phyloP scores from a whole-genome alignment of 1,140 invertebrate genomes.

The Brachionus koreanus region DNA sequence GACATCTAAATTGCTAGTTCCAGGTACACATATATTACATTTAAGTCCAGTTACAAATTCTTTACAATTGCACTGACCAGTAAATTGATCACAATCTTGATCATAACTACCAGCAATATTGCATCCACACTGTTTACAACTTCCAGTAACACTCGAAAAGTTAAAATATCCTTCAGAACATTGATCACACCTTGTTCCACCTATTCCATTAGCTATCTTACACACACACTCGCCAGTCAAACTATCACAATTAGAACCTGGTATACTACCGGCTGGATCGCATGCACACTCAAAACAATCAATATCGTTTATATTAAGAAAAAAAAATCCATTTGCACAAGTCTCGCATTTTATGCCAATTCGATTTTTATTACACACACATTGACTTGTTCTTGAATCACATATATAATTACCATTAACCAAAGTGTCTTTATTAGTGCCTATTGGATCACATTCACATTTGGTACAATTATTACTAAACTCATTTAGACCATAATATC shows the following conservation, averaged over 20 bases:
- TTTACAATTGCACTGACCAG: slow-evolving; percentile 46
- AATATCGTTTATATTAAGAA: slow-evolving; percentile 45
- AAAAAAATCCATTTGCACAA: slow-evolving; percentile 72
- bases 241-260: slow-evolving; percentile 86
- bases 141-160: slow-evolving; percentile 66
- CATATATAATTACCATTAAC: slow-evolving; percentile 7
- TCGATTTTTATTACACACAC: slow-evolving; percentile 91
- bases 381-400: slow-evolving; percentile 69
- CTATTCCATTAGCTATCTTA: slow-evolving; percentile 69
- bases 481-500: not conserved
- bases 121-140: slow-evolving; percentile 81
- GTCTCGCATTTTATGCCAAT: slow-evolving; percentile 84
- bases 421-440: slow-evolving; percentile 45
- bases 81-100: slow-evolving; percentile 31
- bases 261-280: slow-evolving; percentile 75
- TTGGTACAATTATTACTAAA: slow-evolving; percentile 70
- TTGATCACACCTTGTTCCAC: slow-evolving; percentile 78
- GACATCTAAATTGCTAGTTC: slow-evolving; percentile 62
- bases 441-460: slow-evolving; percentile 59
- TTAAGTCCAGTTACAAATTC: slow-evolving; percentile 65
- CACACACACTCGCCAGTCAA: slow-evolving; percentile 77
- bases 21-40: slow-evolving; percentile 79
- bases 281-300: slow-evolving; percentile 73
- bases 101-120: slow-evolving; percentile 72
- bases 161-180: slow-evolving; percentile 74